Evolutionary conservation across 2,888 invertebrate species (phyloP), one percentile per base, ranked within the genome.

Genomic region (Cantharis rustica): DNA sequence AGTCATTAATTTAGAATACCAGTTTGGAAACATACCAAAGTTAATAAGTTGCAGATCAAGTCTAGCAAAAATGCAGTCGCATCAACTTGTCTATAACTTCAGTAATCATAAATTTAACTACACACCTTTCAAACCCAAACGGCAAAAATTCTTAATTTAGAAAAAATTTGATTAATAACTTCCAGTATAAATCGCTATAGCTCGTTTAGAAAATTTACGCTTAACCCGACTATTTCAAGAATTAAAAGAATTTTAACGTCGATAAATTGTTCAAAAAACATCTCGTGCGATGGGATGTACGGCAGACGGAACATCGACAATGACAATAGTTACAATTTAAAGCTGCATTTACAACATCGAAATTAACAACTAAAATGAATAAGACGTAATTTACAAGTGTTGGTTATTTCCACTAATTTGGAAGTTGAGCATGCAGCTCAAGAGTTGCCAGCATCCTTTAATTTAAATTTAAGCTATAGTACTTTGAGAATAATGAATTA

Each of bases 51-150:
- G 73, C 73, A 69, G 61, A 26, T 61, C 26, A 26, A 16, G 63
- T 27, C 73, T 72, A 72, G 68, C 61, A 72, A 72, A 72, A 72
- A 72, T 72, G 72, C 72, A 72, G 72, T 73, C 68, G n/a, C 16
- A 13, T 31, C 31, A 27, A 31, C 47, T 69, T 31, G 27, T 66
- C 64, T 66, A 66, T 47, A n/a, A 47, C 47, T 47, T 47, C n/a
- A 2, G 7, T n/a, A 7, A 47, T 47, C 47, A n/a, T 47, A 47
- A 47, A 47, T 47, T 47, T 47, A n/a, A n/a, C 47, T 47, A 47
- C 47, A 47, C 47, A n/a, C 47, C 47, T 47, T n/a, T n/a, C 47
- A 47, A 47, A 47, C 7, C 13, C n/a, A n/a, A 47, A 7, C 9
- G 13, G n/a, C 7, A n/a, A 47, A 31, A 47, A 47, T 47, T 47